phyloP scores from a whole-genome alignment of 2,797 vertebrate species.

The Dallia pectoralis region DNA sequence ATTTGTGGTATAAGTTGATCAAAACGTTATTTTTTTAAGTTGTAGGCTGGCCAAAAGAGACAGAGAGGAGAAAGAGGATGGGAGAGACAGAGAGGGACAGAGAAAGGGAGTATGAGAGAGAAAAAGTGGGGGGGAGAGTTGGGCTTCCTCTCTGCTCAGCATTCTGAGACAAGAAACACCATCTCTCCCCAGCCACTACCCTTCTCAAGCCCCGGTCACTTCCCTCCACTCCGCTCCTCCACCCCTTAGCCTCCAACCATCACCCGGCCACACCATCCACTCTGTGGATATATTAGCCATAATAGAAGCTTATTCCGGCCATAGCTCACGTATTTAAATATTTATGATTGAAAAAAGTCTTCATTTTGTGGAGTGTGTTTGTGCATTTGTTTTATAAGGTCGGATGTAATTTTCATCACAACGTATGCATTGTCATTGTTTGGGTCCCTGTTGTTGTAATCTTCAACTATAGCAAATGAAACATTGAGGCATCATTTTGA shows the following conservation, averaged over 20 bases:
- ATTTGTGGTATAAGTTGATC: no score
- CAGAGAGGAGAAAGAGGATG: no score
- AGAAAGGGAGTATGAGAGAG: no score
- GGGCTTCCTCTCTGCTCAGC: neutral
- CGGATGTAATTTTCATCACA: neutral
- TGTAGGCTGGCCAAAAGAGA: no score
- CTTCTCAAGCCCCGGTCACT: neutral
- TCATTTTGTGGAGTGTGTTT: conserved; percentile 10
- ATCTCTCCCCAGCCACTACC: neutral
- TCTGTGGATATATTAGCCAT: conserved; percentile 30
- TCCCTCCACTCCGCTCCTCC: neutral
- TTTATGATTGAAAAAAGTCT: conserved; percentile 55
- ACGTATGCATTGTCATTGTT: neutral
- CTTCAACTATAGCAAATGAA: neutral
- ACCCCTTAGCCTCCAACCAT: neutral
- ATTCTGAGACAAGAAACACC: neutral
- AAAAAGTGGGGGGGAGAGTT: no score
- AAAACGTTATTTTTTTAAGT: no score
- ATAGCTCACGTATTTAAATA: conserved; percentile 67
- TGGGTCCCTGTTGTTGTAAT: neutral
- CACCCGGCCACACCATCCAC: neutral
- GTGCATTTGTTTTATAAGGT: neutral
- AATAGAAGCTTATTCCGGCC: conserved; percentile 66
- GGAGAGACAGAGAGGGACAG: no score
- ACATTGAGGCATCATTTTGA: no score